Percentiles rank a stretch among this genome's conserved stretches.
Conservation (phyloP, 1,140 invertebrate species). For the Drosophila murphyi region DNA sequence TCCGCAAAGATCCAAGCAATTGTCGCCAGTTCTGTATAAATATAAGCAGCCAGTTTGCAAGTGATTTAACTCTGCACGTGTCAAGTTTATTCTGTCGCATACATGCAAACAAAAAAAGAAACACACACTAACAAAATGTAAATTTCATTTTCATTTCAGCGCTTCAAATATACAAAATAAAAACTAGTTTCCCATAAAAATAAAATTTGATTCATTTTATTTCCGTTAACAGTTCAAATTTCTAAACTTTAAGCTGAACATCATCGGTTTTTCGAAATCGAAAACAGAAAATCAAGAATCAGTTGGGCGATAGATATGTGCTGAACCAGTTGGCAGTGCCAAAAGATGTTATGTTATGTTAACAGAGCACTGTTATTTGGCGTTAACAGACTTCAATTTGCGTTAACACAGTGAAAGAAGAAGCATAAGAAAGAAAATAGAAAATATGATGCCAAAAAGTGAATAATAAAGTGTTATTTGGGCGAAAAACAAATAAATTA, state of each 20-base stretch:
- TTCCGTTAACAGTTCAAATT: slow-evolving; percentile 1
- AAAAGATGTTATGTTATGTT: slow-evolving; percentile 21
- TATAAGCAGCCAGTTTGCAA: slow-evolving; percentile 17
- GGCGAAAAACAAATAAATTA: slow-evolving; percentile 30
- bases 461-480: slow-evolving; percentile 60
- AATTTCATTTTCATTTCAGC: slow-evolving; percentile 63
- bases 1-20: slow-evolving; percentile 6
- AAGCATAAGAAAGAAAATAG: slow-evolving; percentile 65
- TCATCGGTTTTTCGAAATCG: neutral
- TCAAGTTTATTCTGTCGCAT: slow-evolving; percentile 29
- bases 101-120: neutral
- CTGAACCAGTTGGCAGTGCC: slow-evolving; percentile 32
- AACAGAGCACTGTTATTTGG: slow-evolving; percentile 9
- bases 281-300: slow-evolving; percentile 14
- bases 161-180: slow-evolving; percentile 63
- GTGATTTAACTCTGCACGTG: slow-evolving; percentile 13
- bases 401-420: slow-evolving; percentile 43
- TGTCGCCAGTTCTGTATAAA: slow-evolving; percentile 45
- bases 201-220: neutral
- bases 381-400: slow-evolving; percentile 37
- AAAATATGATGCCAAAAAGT: slow-evolving; percentile 68
- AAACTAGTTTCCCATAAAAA: slow-evolving; percentile 54
- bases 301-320: neutral
- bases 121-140: slow-evolving; percentile 33
- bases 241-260: neutral